Evolutionary conservation across 2,113 vertebrate species (phyloP).

Genomic region (Microcebus jonahi): DNA sequence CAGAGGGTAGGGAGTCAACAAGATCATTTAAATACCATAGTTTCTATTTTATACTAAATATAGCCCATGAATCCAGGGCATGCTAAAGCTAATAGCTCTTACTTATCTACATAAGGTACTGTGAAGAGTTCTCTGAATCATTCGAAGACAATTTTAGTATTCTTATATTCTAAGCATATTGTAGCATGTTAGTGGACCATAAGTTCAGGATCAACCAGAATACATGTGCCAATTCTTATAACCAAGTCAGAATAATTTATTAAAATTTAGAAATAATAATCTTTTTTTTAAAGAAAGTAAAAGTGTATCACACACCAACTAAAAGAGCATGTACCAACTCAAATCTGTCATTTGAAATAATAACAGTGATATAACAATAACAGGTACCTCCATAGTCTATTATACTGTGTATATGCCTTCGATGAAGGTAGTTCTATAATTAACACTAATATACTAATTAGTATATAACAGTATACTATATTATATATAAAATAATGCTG

Average conservation of each 20-base stretch:
- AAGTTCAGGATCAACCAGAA: not conserved
- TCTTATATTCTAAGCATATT: not conserved
- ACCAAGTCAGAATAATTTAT: not conserved
- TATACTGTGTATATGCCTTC: not conserved
- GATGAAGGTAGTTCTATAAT: too few relatives aligned
- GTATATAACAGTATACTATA: not conserved
- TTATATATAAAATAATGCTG: not conserved
- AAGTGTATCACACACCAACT: not conserved
- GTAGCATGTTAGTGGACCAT: not conserved
- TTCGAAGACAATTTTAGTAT: not conserved
- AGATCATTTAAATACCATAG: not conserved
- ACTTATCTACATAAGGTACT: not conserved
- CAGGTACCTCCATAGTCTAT: not conserved
- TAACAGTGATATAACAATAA: not conserved
- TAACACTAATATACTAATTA: not conserved
- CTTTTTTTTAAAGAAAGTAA: not conserved
- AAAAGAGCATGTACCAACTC: not conserved
- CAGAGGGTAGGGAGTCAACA: not conserved
- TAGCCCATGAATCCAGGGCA: not conserved
- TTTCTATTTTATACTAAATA: not conserved
- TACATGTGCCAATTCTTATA: not conserved
- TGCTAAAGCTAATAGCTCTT: slow-evolving; percentile 3
- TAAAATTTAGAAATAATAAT: slow-evolving; percentile 19
- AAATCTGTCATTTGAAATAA: slow-evolving; percentile 19
- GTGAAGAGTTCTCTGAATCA: not conserved